Evolutionary conservation across 2,113 vertebrate species (phyloP), one percentile per base, ranked within the genome.

Genomic region (Zosterops pallidus): DNA sequence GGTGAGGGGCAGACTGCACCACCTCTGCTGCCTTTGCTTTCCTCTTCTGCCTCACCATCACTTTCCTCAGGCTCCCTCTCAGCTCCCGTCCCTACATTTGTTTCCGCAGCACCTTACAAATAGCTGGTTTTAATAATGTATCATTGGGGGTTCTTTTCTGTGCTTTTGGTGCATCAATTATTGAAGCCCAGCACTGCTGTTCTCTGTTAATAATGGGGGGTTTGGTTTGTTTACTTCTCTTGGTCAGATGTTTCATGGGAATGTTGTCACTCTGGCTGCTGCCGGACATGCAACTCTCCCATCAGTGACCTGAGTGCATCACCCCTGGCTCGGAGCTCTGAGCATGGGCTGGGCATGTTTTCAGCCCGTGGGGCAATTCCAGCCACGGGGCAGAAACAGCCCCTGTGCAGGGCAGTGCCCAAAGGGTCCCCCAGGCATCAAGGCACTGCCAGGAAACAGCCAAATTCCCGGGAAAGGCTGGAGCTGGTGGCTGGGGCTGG

Each of bases 91-190:
- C n/a, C 70, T 75, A 92, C 77, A 88, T 90, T 95, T 93, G 77
- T 95, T 96, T 96, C 92, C 77, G 71, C 91, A 87, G 78, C 85
- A 92, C 88, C 84, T 95, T 88, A 96, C 94, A 95, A 97, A 95
- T 91, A 91, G 92, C 69, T 89, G 49, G 2, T 82, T 94, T 97
- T 85, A 97, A 97, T 96, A 97, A 97, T 96, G 88, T 25, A 96
- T 96, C 29, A 44, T 77, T 76, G 83, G 63, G 95, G 41, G 53
- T n/a, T 86, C 56, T 92, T 92, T 92, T 57, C 6, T 79, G 26
- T 25, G 85, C 86, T 94, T 96, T 93, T 68, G 91, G 50, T 29
- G 44, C 81, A 96, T 97, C 81, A 97, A 96, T 97, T 95, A 97
- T 97, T 96, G 95, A 97, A 96, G 85, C 2, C 29, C 60, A 80